Conservation (phyloP, 2,888 invertebrate species). For the Myopa testacea region DNA sequence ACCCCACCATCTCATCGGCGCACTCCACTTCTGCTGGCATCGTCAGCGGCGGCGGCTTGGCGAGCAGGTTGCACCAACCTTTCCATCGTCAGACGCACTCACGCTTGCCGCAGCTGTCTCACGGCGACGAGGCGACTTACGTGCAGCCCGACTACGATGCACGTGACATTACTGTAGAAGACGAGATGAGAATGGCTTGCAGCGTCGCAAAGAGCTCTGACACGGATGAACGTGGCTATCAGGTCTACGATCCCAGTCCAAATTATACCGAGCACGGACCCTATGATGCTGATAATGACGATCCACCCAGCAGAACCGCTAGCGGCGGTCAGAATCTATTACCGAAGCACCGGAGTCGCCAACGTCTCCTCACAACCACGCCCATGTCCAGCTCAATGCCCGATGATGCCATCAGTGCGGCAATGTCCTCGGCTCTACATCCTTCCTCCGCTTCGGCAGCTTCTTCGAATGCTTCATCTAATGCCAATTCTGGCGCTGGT, state of each 20-base stretch:
- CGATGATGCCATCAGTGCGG: conserved; percentile 55
- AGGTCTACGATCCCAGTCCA: conserved; percentile 63
- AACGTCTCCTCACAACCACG: conserved; percentile 51
- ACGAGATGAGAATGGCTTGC: conserved; percentile 18
- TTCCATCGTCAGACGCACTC: conserved; percentile 40
- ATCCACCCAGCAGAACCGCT: conserved; percentile 43
- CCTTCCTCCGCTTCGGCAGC: conserved; percentile 61
- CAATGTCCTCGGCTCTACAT: conserved; percentile 53
- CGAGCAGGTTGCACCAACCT: conserved; percentile 39
- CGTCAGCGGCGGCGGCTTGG: conserved; percentile 47
- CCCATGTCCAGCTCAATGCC: conserved; percentile 62
- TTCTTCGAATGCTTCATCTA: conserved; percentile 61
- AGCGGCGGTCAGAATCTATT: conserved; percentile 58
- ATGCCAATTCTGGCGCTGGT: conserved; percentile 44
- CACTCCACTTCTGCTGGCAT: conserved; percentile 59
- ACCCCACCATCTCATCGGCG: conserved; percentile 54
- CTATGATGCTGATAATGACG: conserved; percentile 48
- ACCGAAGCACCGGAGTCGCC: conserved; percentile 49
- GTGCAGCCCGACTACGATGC: conserved; percentile 58
- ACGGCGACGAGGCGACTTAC: conserved; percentile 54
- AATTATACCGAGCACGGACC: conserved; percentile 55
- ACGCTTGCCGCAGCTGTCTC: conserved; percentile 14
- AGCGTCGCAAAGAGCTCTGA: conserved; percentile 35
- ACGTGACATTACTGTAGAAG: conserved; percentile 33
- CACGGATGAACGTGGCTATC: conserved; percentile 58